Conservation (phyloP, 2,797 vertebrate genomes). For the Huso huso region DNA sequence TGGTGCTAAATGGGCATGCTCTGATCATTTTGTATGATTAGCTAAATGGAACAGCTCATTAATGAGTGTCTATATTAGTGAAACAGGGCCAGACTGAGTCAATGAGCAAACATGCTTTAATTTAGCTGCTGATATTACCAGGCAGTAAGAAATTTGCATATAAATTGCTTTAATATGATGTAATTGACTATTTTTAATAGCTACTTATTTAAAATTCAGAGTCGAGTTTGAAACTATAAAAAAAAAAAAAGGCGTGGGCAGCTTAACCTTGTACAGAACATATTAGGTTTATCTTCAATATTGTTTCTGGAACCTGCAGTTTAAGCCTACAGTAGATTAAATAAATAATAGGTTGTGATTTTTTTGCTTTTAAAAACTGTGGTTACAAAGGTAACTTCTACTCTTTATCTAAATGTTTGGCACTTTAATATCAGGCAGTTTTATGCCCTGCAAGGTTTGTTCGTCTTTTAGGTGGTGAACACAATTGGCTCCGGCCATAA, state of each 20-base stretch:
- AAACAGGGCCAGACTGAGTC: conserved; percentile 45
- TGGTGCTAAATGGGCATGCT: conserved; percentile 13
- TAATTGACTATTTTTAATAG: conserved; percentile 42
- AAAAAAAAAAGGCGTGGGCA: conserved; percentile 31
- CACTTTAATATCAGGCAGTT: too few relatives aligned
- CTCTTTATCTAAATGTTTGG: too few relatives aligned
- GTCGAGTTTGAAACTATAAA: conserved; percentile 38
- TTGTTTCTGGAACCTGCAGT: conserved; percentile 11
- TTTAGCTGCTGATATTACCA: conserved; percentile 36
- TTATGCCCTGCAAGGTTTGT: too few relatives aligned
- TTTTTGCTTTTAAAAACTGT: too few relatives aligned
- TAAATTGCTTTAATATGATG: conserved; percentile 56
- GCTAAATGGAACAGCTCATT: conserved; percentile 44
- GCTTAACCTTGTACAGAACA: conserved; percentile 26
- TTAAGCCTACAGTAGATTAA: too few relatives aligned
- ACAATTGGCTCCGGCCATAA: too few relatives aligned
- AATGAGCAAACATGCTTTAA: conserved; percentile 44
- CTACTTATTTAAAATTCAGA: conserved; percentile 53
- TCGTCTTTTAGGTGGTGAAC: too few relatives aligned
- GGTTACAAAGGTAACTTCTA: too few relatives aligned
- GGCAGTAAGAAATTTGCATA: conserved; percentile 54
- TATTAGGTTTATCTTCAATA: conserved; percentile 22
- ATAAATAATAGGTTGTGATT: too few relatives aligned
- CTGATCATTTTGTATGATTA: conserved; percentile 24
- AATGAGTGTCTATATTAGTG: conserved; percentile 46